Evolutionary conservation across 1,140 invertebrate genomes (phyloP).

Genomic region (Acromyrmex heyeri): DNA sequence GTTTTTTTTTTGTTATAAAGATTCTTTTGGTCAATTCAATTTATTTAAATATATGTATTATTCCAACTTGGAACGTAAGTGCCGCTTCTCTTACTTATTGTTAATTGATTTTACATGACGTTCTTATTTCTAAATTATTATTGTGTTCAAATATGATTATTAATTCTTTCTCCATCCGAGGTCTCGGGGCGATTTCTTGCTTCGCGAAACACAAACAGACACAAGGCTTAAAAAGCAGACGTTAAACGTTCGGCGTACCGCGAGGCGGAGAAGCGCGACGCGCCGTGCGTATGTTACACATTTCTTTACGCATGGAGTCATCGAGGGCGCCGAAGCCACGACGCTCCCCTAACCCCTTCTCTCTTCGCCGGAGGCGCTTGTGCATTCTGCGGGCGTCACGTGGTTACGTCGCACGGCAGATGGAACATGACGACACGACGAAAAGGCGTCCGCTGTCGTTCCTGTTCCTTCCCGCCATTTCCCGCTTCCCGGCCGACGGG

Average conservation of each 20-base stretch:
- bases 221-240: background rate
- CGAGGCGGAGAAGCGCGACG: background rate
- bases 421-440: slow-evolving; percentile 22
- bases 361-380: background rate
- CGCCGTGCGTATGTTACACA: slow-evolving; percentile 23
- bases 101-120: too few species aligned
- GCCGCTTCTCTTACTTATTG: too few species aligned
- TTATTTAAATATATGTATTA: too few species aligned
- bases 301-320: slow-evolving; percentile 58
- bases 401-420: slow-evolving; percentile 13
- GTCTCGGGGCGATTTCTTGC: too few species aligned
- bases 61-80: too few species aligned
- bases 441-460: background rate
- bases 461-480: too few species aligned
- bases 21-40: too few species aligned
- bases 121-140: too few species aligned
- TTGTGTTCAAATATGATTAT: too few species aligned
- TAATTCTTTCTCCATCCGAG: too few species aligned
- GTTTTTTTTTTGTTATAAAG: too few species aligned
- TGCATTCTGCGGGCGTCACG: slow-evolving; percentile 28
- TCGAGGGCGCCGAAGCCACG: slow-evolving; percentile 45
- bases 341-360: background rate
- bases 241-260: background rate
- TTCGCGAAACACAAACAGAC: too few species aligned
- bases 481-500: background rate